Base-by-base conservation (phyloP, 1,140 invertebrate species). In the Drosophila lini region DNA sequence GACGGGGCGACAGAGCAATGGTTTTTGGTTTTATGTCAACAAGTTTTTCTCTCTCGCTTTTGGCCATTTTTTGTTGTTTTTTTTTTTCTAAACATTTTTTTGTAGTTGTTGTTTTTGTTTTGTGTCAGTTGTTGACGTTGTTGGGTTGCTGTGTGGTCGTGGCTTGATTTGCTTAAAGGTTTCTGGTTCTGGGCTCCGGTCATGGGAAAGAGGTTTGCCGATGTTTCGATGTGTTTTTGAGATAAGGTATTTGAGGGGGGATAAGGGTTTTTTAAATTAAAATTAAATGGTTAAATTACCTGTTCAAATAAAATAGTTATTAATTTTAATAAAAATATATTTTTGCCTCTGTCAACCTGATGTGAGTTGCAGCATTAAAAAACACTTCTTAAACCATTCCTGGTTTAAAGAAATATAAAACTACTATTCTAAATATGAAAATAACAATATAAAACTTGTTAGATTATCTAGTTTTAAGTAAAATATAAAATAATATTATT, bases 151-250 rank as follows among this genome's bases (percentile, higher is more conserved):
- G 84, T 86, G 82, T 86, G 84, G 83, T 89, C 83, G 83, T 75
- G 48, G 77, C 68, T 89, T 86, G 83, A 86, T 86, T 86, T 86
- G 84, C 68, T 89, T 86, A 83, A 88, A 88, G 80, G 78, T 84
- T 80, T 84, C 58, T 59, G 64, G 57, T 69, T 80, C 57, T 57
- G 40, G 69, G 48, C 47, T 44, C 22, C 60, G 52, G 34, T 48
- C 81, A 84, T 84, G 83, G 83, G 67, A 82, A 83, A 47, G 53
- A 58, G 28, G 42, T 31, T 71, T 42, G 40, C 48, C 42, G 19
- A 71, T 71, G 60, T 61, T 59, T 74, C 44, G 76, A 53, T 55
- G 44, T 65, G 64, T 69, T 69, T 56, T 10, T 31, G 6, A 38
- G 52, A 71, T 71, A 71, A 8, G 22, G 28, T 31, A 4, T 13